These are phyloP conservation scores for Calameuta pallipes DNA, from an alignment of 2,888 invertebrate genomes.

Conservation along the genomic window DNA sequence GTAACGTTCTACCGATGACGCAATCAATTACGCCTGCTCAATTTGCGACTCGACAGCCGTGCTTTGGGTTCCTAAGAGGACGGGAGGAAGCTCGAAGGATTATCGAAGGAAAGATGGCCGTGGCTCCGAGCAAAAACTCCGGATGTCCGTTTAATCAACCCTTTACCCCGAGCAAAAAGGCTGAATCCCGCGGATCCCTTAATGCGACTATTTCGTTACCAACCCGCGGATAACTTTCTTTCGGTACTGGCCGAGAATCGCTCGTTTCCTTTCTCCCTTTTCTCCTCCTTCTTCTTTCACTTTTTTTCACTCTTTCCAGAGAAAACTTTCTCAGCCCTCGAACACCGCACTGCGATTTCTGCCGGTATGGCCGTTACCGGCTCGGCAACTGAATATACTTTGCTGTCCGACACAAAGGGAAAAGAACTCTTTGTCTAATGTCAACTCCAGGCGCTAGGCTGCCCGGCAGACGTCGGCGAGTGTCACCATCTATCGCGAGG, in stretches of 20 bases:
- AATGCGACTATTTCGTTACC: background rate
- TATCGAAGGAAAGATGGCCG: background rate
- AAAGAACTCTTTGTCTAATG: too few species aligned
- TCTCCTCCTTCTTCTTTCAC: background rate
- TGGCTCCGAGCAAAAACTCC: background rate
- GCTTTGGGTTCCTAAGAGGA: conserved; percentile 17
- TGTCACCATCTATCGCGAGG: background rate
- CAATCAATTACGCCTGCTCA: conserved; percentile 21
- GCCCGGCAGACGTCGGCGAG: background rate
- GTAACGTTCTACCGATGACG: conserved; percentile 15
- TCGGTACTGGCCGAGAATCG: background rate
- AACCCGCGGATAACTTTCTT: background rate
- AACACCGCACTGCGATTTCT: background rate
- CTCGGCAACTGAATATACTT: background rate
- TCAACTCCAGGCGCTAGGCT: background rate
- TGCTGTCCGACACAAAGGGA: background rate
- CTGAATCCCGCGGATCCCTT: background rate
- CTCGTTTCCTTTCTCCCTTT: background rate
- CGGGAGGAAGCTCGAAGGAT: background rate
- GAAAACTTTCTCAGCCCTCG: background rate
- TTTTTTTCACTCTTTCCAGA: background rate
- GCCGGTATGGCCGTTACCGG: background rate
- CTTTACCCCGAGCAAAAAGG: background rate
- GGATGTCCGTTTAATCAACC: background rate
- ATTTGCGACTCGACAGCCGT: conserved; percentile 18